Conservation (phyloP, 2,797 vertebrate species). For the Cuniculus paca region DNA sequence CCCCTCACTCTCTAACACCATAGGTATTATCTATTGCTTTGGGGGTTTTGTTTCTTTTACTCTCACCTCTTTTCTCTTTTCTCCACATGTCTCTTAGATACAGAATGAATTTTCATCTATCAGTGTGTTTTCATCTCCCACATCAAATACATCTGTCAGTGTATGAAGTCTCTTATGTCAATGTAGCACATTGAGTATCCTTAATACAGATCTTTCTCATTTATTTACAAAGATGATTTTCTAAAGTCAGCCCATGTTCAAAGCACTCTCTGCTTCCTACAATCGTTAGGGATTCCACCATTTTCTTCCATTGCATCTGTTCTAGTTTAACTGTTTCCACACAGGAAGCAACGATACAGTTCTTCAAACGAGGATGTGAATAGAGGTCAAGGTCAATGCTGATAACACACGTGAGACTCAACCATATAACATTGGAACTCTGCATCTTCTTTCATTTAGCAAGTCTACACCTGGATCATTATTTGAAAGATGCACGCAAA, state of each 20-base stretch:
- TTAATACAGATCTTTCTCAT: background rate
- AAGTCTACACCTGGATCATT: background rate
- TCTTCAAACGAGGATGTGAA: background rate
- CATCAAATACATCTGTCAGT: background rate
- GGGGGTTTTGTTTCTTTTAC: constrained; percentile 62
- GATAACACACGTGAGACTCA: background rate
- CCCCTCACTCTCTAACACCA: constrained; percentile 42
- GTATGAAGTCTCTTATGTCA: background rate
- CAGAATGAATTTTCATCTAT: constrained; percentile 21
- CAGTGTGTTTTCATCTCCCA: background rate
- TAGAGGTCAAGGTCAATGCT: background rate
- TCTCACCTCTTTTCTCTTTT: constrained; percentile 4
- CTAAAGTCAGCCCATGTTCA: background rate
- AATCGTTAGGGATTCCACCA: background rate
- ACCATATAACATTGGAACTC: background rate
- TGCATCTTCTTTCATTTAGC: background rate
- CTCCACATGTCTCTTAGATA: constrained; percentile 16
- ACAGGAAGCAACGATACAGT: background rate
- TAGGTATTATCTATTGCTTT: constrained; percentile 38
- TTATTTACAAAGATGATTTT: background rate
- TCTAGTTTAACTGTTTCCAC: background rate
- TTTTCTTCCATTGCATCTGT: background rate
- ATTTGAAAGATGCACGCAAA: background rate
- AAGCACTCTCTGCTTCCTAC: background rate
- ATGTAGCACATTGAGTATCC: background rate